Conservation (phyloP, 2,888 invertebrate genomes). For the Tetragonula carbonaria region DNA sequence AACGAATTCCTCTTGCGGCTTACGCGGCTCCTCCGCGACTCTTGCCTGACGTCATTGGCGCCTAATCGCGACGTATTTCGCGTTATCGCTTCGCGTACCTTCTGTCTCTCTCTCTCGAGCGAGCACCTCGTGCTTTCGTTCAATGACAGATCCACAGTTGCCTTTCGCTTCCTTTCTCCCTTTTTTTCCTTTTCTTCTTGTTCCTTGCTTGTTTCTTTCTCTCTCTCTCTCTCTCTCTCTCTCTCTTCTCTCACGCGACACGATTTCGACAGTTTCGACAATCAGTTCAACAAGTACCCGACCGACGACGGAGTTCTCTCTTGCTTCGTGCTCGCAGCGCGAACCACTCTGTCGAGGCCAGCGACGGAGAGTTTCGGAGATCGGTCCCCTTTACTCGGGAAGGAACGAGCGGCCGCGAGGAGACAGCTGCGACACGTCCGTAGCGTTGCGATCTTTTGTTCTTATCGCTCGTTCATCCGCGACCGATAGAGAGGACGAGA, state of each 20-base stretch:
- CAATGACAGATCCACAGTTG: neutral
- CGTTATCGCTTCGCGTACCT: conserved; percentile 54
- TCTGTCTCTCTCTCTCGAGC: neutral
- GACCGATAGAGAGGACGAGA: neutral
- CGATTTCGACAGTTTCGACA: neutral
- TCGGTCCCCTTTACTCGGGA: neutral
- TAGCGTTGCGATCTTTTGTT: conserved; percentile 6
- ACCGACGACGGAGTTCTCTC: neutral
- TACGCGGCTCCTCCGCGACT: conserved; percentile 63
- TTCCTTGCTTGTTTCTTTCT: neutral
- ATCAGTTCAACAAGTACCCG: conserved; percentile 23
- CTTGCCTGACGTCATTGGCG: conserved; percentile 79
- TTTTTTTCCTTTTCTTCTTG: too few species aligned
- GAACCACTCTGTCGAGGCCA: too few species aligned
- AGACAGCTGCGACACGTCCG: conserved; percentile 20
- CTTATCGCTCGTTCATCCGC: too few species aligned
- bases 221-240: neutral
- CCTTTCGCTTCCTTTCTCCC: neutral
- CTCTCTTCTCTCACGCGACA: neutral
- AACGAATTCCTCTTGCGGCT: conserved; percentile 59
- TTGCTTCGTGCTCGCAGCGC: neutral
- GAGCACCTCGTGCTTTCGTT: conserved; percentile 31
- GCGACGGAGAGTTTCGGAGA: conserved; percentile 2
- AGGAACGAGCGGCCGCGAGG: neutral
- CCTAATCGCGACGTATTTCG: conserved; percentile 75